phyloP scores from a whole-genome alignment of 1,140 invertebrate genomes.

The Drosophila quadrilineata region DNA sequence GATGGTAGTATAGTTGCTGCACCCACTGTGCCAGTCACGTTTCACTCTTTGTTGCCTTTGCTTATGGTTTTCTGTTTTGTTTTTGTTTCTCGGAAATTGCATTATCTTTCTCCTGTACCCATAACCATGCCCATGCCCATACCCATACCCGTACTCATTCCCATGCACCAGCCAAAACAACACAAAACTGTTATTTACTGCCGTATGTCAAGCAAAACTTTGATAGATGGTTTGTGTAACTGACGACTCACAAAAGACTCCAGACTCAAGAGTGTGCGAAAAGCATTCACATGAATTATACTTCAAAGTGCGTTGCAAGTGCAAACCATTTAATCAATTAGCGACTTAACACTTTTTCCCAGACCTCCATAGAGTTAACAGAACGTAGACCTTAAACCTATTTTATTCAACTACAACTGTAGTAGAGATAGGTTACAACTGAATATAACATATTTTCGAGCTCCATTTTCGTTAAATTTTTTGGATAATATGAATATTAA shows the following conservation, averaged over 20 bases:
- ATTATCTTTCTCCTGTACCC: conserved; percentile 5
- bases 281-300: conserved; percentile 17
- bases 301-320: conserved; percentile 37
- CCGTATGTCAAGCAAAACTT: neutral
- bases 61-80: neutral
- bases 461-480: too few relatives aligned
- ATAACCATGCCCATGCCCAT: too few relatives aligned
- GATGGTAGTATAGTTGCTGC: conserved; percentile 1
- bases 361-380: neutral
- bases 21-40: conserved; percentile 18
- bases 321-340: conserved; percentile 62
- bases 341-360: conserved; percentile 15
- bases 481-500: too few relatives aligned
- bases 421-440: too few relatives aligned
- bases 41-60: conserved; percentile 3
- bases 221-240: conserved; percentile 55
- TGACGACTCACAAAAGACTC: too few relatives aligned
- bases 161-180: too few relatives aligned
- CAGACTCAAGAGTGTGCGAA: conserved; percentile 24
- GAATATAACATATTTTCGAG: too few relatives aligned
- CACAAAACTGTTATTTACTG: conserved; percentile 11
- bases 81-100: conserved; percentile 13
- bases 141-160: too few relatives aligned
- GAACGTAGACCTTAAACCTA: too few relatives aligned
- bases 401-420: too few relatives aligned